Evolutionary conservation across 2,888 invertebrate species (phyloP).

Genomic region (Mythimna vitellina): DNA sequence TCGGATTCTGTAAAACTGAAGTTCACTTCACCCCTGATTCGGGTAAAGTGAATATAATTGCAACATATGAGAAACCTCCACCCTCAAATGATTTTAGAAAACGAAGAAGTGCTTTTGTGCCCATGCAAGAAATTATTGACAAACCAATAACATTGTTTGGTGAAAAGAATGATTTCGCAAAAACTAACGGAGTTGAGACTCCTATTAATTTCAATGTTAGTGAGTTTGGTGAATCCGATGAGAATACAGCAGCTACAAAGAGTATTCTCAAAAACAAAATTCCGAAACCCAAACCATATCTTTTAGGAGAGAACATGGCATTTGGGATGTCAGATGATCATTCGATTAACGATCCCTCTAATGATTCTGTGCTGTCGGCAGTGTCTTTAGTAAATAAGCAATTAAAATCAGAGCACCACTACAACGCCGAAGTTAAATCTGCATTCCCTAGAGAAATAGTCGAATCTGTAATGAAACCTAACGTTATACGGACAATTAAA

Average conservation of each 20-base stretch:
- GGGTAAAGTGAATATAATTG: slow-evolving; percentile 96
- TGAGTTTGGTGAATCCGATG: slow-evolving; percentile 84
- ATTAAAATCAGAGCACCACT: slow-evolving; percentile 75
- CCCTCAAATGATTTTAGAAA: slow-evolving; percentile 95
- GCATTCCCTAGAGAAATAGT: slow-evolving; percentile 67
- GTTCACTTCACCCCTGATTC: slow-evolving; percentile 96
- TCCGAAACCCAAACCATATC: slow-evolving; percentile 93
- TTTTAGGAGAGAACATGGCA: slow-evolving; percentile 92
- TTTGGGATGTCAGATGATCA: slow-evolving; percentile 77
- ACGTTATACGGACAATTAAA: slow-evolving; percentile 75
- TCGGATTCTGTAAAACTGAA: slow-evolving; percentile 97
- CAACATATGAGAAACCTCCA: slow-evolving; percentile 96
- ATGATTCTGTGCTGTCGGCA: slow-evolving; percentile 73
- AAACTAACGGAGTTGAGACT: slow-evolving; percentile 64
- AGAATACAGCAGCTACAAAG: slow-evolving; percentile 91
- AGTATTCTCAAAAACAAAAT: slow-evolving; percentile 94
- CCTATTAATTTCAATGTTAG: slow-evolving; percentile 65
- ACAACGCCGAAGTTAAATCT: slow-evolving; percentile 70
- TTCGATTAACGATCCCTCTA: slow-evolving; percentile 63
- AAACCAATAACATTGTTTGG: slow-evolving; percentile 93
- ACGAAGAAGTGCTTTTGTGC: slow-evolving; percentile 90
- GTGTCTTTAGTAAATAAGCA: slow-evolving; percentile 85
- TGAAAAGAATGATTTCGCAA: slow-evolving; percentile 76
- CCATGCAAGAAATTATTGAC: slow-evolving; percentile 83
- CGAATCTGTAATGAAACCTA: slow-evolving; percentile 66